Evolutionary conservation across 2,797 vertebrate genomes (phyloP).

Genomic region (Sciaenops ocellatus): DNA sequence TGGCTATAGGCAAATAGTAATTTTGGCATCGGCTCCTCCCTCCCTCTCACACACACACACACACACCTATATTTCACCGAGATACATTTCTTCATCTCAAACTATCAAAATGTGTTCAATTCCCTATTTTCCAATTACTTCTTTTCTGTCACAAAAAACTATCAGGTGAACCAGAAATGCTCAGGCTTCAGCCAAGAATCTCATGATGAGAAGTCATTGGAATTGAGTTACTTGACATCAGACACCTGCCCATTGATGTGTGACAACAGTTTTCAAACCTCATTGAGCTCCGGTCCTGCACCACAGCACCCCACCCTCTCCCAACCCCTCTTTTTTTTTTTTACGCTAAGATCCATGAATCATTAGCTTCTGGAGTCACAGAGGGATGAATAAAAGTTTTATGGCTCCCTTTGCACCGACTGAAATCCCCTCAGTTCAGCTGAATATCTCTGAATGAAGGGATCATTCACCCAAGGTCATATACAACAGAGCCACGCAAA

Average conservation of each 20-base stretch:
- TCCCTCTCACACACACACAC: background rate
- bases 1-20: background rate
- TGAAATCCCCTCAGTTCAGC: conserved; percentile 75
- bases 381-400: conserved; percentile 80
- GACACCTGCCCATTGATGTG: conserved; percentile 78
- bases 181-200: conserved; percentile 54
- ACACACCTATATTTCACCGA: conserved; percentile 10
- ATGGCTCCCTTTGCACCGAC: conserved; percentile 70
- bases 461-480: conserved; percentile 80
- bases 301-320: conserved; percentile 41
- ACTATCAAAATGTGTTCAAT: conserved; percentile 25
- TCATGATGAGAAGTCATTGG: conserved; percentile 74
- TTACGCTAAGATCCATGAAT: conserved; percentile 78
- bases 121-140: conserved; percentile 39
- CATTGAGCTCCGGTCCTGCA: conserved; percentile 79
- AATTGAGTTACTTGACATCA: conserved; percentile 83
- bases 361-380: conserved; percentile 81
- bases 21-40: background rate
- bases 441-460: conserved; percentile 76
- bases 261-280: conserved; percentile 84
- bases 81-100: conserved; percentile 32
- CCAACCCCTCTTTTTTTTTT: conserved; percentile 30
- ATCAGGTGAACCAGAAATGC: conserved; percentile 56
- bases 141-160: conserved; percentile 20
- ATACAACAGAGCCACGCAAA: conserved; percentile 65